Evolutionary conservation across 2,113 vertebrate genomes (phyloP).

Genomic region (Tonatia bakeri): DNA sequence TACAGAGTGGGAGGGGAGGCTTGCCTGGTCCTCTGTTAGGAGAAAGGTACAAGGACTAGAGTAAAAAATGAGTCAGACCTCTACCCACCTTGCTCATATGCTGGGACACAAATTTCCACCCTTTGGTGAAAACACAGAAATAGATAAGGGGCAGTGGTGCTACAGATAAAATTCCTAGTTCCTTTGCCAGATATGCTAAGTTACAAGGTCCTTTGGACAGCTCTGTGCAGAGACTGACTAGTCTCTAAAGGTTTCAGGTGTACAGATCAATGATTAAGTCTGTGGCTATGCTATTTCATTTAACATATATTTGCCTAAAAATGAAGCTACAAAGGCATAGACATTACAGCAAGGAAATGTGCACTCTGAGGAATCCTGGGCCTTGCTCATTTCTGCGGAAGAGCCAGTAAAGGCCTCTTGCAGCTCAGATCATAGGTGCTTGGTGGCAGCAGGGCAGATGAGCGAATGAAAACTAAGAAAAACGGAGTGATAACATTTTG

Average conservation of each 20-base stretch:
- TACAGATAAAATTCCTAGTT: slow-evolving; percentile 50
- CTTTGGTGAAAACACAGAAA: background rate
- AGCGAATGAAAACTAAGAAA: background rate
- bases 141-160: background rate
- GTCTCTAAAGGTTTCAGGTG: background rate
- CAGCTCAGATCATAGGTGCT: background rate
- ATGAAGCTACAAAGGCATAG: background rate
- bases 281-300: background rate
- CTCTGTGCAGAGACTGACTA: slow-evolving; percentile 28
- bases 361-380: background rate
- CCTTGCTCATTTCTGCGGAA: background rate
- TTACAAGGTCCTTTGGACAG: slow-evolving; percentile 47
- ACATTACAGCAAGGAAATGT: background rate
- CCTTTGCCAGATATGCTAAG: slow-evolving; percentile 56
- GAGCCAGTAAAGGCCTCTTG: background rate
- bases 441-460: background rate
- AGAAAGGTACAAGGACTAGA: background rate
- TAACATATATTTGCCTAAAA: background rate
- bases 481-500: background rate
- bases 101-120: background rate
- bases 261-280: background rate
- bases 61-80: slow-evolving; percentile 31
- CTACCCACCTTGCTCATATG: slow-evolving; percentile 60
- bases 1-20: background rate
- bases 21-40: background rate